phyloP scores from a whole-genome alignment of 1,140 invertebrate species.

The Bombus pascuorum region DNA sequence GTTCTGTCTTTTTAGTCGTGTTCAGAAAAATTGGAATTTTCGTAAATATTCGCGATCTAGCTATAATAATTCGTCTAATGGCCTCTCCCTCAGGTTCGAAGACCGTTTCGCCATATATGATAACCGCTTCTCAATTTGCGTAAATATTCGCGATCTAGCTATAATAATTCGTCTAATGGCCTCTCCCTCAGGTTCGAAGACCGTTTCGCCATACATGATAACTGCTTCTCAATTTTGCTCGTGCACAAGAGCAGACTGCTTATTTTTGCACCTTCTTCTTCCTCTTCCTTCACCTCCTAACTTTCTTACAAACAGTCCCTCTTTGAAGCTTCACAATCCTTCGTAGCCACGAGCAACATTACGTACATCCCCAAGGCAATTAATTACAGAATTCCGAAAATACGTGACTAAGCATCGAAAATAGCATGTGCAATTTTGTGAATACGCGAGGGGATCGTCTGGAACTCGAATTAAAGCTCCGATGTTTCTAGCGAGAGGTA shows the following conservation, averaged over 20 bases:
- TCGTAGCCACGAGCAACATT: background rate
- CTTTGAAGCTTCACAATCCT: background rate
- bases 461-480: background rate
- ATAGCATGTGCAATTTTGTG: background rate
- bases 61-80: no score
- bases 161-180: no score
- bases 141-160: no score
- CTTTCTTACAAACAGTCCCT: background rate
- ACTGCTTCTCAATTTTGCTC: slow-evolving; percentile 36
- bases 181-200: slow-evolving; percentile 27
- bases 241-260: background rate
- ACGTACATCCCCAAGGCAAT: no score
- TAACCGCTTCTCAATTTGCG: no score
- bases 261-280: slow-evolving; percentile 18
- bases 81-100: slow-evolving; percentile 17
- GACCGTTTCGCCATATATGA: background rate
- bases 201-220: background rate
- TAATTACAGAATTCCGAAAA: slow-evolving; percentile 6
- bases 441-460: background rate
- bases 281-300: background rate
- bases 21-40: no score
- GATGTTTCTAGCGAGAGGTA: background rate
- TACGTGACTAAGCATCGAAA: background rate
- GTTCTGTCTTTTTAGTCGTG: no score
- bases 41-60: no score